A percentile compares a stretch with the other conserved stretches of the same genome.
These are phyloP conservation scores for Gonioctena quinquepunctata DNA, from an alignment of 1,140 invertebrate genomes.

Conservation along the genomic window DNA sequence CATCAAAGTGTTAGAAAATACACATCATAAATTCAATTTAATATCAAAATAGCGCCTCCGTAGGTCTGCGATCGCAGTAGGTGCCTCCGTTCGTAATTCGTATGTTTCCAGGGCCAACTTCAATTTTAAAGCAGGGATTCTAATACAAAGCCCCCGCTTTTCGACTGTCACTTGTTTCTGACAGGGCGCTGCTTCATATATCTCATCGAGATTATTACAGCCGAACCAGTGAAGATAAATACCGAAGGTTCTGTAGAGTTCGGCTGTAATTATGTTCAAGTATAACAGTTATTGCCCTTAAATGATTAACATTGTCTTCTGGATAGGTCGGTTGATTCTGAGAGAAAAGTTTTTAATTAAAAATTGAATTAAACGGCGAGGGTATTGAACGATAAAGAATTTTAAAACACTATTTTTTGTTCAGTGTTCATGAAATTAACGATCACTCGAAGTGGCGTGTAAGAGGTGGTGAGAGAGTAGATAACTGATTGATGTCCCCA, in stretches of 20 bases:
- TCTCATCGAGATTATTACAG: slow-evolving; percentile 19
- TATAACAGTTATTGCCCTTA: neutral
- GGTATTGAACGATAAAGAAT: neutral
- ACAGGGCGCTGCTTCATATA: slow-evolving; percentile 32
- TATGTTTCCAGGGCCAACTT: slow-evolving; percentile 24
- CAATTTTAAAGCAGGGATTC: slow-evolving; percentile 30
- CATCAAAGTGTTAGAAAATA: slow-evolving; percentile 46
- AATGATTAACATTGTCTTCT: slow-evolving; percentile 14
- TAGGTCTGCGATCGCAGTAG: slow-evolving; percentile 31
- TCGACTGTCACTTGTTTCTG: slow-evolving; percentile 31
- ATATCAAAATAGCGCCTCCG: slow-evolving; percentile 37
- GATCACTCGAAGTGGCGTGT: neutral
- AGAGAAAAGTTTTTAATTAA: slow-evolving; percentile 1
- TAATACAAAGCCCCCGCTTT: slow-evolving; percentile 29
- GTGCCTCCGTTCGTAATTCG: slow-evolving; percentile 24
- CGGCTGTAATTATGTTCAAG: slow-evolving; percentile 10
- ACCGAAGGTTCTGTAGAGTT: slow-evolving; percentile 1
- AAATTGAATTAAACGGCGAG: neutral
- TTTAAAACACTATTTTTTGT: neutral
- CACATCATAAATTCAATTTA: slow-evolving; percentile 43
- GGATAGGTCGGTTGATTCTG: neutral
- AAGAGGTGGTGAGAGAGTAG: neutral
- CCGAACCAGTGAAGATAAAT: slow-evolving; percentile 6
- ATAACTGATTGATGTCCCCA: neutral
- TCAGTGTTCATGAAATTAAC: neutral